Base-by-base conservation (phyloP, 2,113 vertebrate species). In the Onychorhynchus coronatus region DNA sequence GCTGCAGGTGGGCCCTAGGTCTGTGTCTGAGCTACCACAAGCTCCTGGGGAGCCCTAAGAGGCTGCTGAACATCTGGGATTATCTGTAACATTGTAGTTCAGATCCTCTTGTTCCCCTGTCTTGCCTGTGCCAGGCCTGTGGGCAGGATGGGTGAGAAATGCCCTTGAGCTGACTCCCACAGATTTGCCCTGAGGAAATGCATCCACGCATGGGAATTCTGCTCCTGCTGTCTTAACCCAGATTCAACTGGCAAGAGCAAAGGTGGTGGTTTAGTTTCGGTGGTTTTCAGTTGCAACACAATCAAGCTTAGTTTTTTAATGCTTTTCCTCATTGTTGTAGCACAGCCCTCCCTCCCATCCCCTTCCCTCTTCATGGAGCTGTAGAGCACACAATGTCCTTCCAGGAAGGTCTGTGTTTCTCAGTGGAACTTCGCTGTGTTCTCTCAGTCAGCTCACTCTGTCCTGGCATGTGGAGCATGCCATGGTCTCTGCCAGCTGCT, bases 41-140 rank as follows among this genome's bases (percentile, higher is more conserved):
- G 66, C 41, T 86, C n/a, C 37, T 80, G 33, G 27, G 44, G 37
- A 50, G 63, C 49, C 20, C 12, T 8, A 1, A 25, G 37, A 37
- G 55, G 21, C 52, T 6, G 1, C 5, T 8, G 44, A 33, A 9
- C 8, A 31, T 49, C 1, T 0, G 7, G 61, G 24, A 19, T 72
- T 65, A 25, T 55, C 21, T 37, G 46, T 70, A 75, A n/a, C 25
- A 8, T 31, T 92, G 56, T 14, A 33, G 42, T 75, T 87, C 39
- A 37, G 47, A 46, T 39, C 39, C 14, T 53, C 5, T 9, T 55
- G 50, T 78, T 85, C 14, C 10, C 11, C 9, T 53, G 15, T 55
- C n/a, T 11, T 33, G 49, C n/a, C 22, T 41, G 7, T 91, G 39
- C 42, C 15, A 31, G 49, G 35, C 41, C 53, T 68, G 28, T n/a